phyloP scores from a whole-genome alignment of 2,888 invertebrate species.

The Orthosia cruda region DNA sequence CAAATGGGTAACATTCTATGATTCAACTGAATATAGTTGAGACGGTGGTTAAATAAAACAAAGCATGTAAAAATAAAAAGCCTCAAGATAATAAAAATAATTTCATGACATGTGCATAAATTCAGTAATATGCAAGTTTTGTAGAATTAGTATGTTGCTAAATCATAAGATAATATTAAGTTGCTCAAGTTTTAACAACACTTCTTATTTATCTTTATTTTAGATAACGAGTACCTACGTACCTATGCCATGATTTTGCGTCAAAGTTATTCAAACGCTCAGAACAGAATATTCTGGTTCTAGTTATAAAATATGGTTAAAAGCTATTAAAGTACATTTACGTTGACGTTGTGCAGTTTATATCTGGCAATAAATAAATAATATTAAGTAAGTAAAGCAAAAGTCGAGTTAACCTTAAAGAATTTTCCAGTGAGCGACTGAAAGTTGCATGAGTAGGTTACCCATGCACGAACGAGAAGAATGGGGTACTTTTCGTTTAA shows the following conservation, averaged over 20 bases:
- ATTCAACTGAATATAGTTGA: too few species aligned
- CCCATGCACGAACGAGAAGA: background rate
- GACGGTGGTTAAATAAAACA: background rate
- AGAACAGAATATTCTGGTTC: slow-evolving; percentile 11
- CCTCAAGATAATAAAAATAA: background rate
- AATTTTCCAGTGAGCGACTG: too few species aligned
- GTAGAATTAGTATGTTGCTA: background rate
- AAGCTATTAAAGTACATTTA: background rate
- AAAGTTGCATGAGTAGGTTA: background rate
- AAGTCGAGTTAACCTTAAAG: too few species aligned
- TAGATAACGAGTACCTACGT: background rate
- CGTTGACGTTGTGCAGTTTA: background rate
- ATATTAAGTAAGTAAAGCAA: too few species aligned
- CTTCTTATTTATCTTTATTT: slow-evolving; percentile 4
- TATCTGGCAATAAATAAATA: too few species aligned
- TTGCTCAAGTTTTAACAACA: background rate
- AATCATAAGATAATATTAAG: background rate
- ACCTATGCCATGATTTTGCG: background rate
- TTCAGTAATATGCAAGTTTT: background rate
- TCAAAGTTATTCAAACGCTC: slow-evolving; percentile 39
- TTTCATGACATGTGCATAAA: too few species aligned
- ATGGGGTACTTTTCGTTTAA: background rate
- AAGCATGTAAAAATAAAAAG: background rate
- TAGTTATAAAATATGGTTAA: background rate
- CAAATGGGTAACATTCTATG: too few species aligned